phyloP scores from a whole-genome alignment of 2,113 vertebrate species.

The Hylia prasina region DNA sequence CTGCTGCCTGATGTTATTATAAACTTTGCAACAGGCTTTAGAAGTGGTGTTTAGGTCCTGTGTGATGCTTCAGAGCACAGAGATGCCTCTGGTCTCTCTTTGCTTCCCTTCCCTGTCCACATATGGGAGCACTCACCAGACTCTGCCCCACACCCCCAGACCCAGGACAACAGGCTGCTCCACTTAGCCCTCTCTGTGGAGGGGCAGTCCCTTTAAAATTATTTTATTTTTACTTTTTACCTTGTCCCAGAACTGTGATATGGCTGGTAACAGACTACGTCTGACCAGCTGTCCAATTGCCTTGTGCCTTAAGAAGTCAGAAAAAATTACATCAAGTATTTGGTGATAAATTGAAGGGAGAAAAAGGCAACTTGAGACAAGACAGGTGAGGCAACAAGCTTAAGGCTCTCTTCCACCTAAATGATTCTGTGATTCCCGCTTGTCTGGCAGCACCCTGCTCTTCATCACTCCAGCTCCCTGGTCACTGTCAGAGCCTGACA shows the following conservation, averaged over 20 bases:
- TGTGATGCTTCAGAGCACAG: rapidly evolving
- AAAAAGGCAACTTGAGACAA: background rate
- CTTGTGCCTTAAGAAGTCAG: background rate
- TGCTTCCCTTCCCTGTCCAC: background rate
- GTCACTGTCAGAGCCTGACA: background rate
- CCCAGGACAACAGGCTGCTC: background rate
- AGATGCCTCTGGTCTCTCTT: background rate
- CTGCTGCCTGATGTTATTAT: background rate
- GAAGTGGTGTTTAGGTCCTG: background rate
- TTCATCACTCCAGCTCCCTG: background rate
- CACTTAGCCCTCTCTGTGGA: background rate
- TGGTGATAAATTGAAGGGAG: background rate
- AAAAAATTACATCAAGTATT: background rate
- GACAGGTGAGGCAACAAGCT: background rate
- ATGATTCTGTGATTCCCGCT: background rate
- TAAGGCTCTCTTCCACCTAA: background rate
- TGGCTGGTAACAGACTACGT: background rate
- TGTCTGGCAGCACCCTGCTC: background rate
- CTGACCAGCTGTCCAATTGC: background rate
- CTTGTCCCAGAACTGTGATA: background rate
- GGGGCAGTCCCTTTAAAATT: rapidly evolving
- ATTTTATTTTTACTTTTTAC: background rate
- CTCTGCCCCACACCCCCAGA: background rate
- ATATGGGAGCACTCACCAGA: background rate
- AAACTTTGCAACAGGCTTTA: background rate